Evolutionary conservation across 2,113 vertebrate species (phyloP).

Genomic region (Cynocephalus volans): DNA sequence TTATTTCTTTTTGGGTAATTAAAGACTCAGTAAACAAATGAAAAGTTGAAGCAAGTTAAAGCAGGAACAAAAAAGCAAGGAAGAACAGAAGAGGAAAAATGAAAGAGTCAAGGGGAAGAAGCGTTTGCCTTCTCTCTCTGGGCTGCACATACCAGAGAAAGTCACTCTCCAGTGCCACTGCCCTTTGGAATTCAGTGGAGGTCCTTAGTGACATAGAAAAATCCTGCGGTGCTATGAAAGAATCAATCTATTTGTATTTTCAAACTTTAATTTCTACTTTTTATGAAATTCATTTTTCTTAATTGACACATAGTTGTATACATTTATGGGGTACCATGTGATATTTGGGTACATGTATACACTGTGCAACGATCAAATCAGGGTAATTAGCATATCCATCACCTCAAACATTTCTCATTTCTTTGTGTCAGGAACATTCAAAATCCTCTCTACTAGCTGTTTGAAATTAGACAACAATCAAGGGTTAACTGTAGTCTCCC

Average conservation of each 20-base stretch:
- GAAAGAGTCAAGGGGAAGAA: neutral
- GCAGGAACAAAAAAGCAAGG: neutral
- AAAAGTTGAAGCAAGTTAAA: neutral
- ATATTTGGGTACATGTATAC: too few species aligned
- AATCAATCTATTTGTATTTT: neutral
- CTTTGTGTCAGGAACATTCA: too few species aligned
- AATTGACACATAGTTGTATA: too few species aligned
- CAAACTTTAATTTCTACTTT: slow-evolving; percentile 11
- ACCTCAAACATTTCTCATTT: too few species aligned
- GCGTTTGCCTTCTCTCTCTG: neutral
- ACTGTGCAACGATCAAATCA: too few species aligned
- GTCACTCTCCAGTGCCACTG: too few species aligned
- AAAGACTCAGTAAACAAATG: neutral
- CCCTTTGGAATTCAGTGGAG: neutral
- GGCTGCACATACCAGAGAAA: neutral
- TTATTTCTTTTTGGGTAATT: neutral
- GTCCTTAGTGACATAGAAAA: neutral
- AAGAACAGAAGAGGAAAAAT: neutral
- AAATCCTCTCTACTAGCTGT: too few species aligned
- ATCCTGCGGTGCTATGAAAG: neutral
- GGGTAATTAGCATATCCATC: too few species aligned
- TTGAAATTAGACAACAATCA: too few species aligned
- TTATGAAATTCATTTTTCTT: too few species aligned
- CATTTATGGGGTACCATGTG: too few species aligned
- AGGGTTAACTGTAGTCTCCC: too few species aligned